phyloP scores from a whole-genome alignment of 2,113 vertebrate genomes.

The Rafetus swinhoei region DNA sequence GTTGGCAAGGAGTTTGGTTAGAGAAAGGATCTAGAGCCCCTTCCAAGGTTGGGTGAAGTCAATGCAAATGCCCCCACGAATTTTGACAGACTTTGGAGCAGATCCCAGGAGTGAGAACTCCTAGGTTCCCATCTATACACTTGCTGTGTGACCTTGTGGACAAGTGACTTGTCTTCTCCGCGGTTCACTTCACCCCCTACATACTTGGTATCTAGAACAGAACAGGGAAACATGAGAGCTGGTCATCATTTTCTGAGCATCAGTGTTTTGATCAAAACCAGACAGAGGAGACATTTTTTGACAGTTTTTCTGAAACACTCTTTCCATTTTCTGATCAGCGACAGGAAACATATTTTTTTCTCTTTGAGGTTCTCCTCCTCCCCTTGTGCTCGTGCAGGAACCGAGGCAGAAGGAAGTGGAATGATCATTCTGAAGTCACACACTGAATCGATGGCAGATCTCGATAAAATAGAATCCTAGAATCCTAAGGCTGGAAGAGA shows the following conservation, averaged over 20 bases:
- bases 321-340: not conserved
- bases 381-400: not conserved
- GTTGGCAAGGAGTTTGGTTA: not conserved
- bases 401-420: not conserved
- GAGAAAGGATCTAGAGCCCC: not conserved
- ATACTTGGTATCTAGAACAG: not conserved
- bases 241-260: not conserved
- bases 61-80: not conserved
- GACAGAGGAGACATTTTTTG: too few species aligned
- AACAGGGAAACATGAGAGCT: not conserved
- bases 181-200: not conserved
- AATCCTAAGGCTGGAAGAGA: too few species aligned
- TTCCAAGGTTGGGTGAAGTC: not conserved
- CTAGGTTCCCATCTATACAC: accelerated
- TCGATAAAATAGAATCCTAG: not conserved
- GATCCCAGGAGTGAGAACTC: not conserved
- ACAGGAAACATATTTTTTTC: not conserved
- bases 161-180: not conserved
- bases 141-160: accelerated
- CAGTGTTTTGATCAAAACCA: not conserved
- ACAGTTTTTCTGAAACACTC: not conserved
- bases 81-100: accelerated
- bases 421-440: not conserved
- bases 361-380: not conserved
- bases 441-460: not conserved